phyloP scores from a whole-genome alignment of 2,888 invertebrate species.

The Agonum fuliginosum region DNA sequence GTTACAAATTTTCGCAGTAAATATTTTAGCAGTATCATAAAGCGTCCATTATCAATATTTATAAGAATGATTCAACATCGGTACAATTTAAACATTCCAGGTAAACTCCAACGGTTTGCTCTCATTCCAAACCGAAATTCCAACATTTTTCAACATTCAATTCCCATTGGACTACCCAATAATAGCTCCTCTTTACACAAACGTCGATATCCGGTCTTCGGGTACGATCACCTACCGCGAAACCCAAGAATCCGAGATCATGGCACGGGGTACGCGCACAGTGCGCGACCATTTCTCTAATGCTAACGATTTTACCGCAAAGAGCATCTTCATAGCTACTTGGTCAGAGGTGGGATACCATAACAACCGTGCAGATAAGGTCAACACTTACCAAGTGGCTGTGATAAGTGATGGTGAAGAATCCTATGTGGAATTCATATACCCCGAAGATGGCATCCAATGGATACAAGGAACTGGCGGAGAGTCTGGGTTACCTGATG shows the following conservation, averaged over 20 bases:
- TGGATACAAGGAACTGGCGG: slow-evolving; percentile 92
- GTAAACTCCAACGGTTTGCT: slow-evolving; percentile 93
- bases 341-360: slow-evolving; percentile 93
- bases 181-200: slow-evolving; percentile 93
- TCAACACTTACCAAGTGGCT: slow-evolving; percentile 91
- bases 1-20: no score
- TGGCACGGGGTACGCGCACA: slow-evolving; percentile 81
- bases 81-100: slow-evolving; percentile 73
- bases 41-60: no score
- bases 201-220: slow-evolving; percentile 86
- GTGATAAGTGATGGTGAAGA: slow-evolving; percentile 85
- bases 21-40: no score
- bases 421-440: slow-evolving; percentile 90
- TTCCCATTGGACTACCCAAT: slow-evolving; percentile 92
- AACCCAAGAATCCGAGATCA: slow-evolving; percentile 77
- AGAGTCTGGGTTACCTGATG: slow-evolving; percentile 87
- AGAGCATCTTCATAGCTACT: slow-evolving; percentile 88
- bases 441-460: slow-evolving; percentile 90
- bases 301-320: slow-evolving; percentile 83
- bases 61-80: background rate
- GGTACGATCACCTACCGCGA: slow-evolving; percentile 86
- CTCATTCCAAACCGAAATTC: slow-evolving; percentile 92
- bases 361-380: slow-evolving; percentile 79
- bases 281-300: slow-evolving; percentile 85
- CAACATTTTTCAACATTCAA: slow-evolving; percentile 89